phyloP scores from a whole-genome alignment of 2,797 vertebrate genomes.

The Zalophus californianus region DNA sequence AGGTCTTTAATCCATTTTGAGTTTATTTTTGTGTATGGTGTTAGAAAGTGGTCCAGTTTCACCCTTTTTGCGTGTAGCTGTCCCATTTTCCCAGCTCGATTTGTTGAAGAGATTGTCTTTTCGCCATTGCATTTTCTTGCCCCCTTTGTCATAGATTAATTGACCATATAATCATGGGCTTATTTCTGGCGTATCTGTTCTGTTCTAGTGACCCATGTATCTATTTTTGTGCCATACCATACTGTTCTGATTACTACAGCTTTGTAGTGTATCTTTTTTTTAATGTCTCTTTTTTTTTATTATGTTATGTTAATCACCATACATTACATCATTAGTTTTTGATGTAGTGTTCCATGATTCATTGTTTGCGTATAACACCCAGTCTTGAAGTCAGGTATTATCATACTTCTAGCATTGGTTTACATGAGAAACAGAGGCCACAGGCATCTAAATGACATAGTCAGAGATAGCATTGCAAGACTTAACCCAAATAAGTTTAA shows the following conservation, averaged over 20 bases:
- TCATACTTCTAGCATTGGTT: background rate
- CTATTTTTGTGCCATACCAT: background rate
- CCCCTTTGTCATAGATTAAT: background rate
- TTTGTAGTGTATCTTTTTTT: background rate
- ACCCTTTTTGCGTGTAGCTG: background rate
- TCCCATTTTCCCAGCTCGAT: background rate
- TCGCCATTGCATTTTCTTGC: background rate
- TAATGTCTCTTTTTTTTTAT: no score
- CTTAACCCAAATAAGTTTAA: background rate
- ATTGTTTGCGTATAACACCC: no score
- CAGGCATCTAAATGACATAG: background rate
- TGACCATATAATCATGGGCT: background rate
- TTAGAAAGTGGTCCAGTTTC: background rate
- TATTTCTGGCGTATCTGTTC: background rate
- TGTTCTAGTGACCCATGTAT: background rate
- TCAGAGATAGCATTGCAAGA: background rate
- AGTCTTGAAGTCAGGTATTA: background rate
- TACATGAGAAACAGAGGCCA: background rate
- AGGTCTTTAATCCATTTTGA: background rate
- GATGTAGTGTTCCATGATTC: no score
- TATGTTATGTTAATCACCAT: no score
- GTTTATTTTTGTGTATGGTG: background rate
- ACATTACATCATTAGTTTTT: no score
- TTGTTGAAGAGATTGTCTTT: background rate
- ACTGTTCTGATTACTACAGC: background rate